A percentile compares a stretch with the other conserved stretches of the same genome.
phyloP scores from a whole-genome alignment of 2,888 invertebrate species.

The Orthonychiurus folsomi region DNA sequence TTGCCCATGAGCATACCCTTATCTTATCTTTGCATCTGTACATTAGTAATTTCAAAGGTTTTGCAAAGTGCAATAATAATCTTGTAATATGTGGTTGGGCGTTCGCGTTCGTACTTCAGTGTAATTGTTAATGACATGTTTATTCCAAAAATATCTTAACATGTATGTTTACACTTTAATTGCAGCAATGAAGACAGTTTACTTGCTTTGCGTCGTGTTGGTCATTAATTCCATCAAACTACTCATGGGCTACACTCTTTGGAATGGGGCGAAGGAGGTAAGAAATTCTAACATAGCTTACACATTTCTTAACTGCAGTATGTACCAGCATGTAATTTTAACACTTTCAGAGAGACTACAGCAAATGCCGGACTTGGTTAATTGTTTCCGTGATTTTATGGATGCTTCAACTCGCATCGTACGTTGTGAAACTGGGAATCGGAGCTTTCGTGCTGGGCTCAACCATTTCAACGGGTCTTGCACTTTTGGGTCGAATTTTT shows the following conservation, averaged over 20 bases:
- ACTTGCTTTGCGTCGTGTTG: background rate
- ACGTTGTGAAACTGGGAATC: background rate
- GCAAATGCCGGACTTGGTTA: background rate
- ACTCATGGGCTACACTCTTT: background rate
- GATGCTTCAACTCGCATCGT: background rate
- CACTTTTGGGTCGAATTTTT: background rate
- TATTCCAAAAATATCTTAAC: too few species aligned
- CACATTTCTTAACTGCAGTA: background rate
- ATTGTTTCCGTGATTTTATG: background rate
- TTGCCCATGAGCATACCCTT: too few species aligned
- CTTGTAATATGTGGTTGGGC: too few species aligned
- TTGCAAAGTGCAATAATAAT: too few species aligned
- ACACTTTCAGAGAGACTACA: background rate
- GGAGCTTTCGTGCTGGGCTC: background rate
- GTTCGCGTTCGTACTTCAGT: too few species aligned
- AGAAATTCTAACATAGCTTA: background rate
- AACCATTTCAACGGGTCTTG: background rate
- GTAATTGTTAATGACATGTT: too few species aligned
- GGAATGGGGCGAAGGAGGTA: background rate
- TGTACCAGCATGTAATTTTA: background rate
- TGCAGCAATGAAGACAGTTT: background rate
- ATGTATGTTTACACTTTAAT: too few species aligned
- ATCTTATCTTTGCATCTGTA: too few species aligned
- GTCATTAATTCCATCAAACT: background rate
- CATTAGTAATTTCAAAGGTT: too few species aligned